Percentiles rank a stretch among this genome's conserved stretches.
phyloP scores from a whole-genome alignment of 2,113 vertebrate species.

The Odocoileus hemionus region DNA sequence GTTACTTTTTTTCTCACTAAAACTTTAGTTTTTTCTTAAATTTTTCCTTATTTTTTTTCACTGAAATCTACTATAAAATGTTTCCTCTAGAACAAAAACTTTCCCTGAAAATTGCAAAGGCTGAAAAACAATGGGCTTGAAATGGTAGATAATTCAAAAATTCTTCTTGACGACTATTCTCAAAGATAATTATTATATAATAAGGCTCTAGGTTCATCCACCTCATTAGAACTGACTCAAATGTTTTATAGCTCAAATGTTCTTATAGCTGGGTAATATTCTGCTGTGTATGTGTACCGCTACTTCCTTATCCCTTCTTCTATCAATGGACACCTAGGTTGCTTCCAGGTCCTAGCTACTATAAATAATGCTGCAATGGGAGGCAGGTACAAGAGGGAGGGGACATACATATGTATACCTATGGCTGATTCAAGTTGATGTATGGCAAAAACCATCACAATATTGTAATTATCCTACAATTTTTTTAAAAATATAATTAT shows the following conservation, averaged over 20 bases:
- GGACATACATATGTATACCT: background rate
- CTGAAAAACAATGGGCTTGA: background rate
- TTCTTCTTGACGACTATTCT: background rate
- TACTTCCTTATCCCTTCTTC: background rate
- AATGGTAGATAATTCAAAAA: background rate
- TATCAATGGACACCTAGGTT: background rate
- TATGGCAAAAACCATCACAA: background rate
- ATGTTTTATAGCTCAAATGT: background rate
- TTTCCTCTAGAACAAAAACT: conserved; percentile 19
- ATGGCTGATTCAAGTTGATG: background rate
- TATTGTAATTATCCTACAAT: background rate
- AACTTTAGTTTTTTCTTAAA: background rate
- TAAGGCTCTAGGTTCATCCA: background rate
- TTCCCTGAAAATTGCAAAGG: background rate
- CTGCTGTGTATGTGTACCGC: background rate
- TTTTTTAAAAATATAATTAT: background rate
- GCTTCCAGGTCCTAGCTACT: background rate
- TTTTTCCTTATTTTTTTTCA: background rate
- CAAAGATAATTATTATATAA: background rate
- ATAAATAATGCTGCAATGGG: background rate
- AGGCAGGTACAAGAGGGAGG: background rate
- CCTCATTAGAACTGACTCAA: background rate
- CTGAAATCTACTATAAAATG: background rate
- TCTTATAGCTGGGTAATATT: background rate
- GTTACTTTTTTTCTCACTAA: background rate